These are phyloP conservation scores for Chascanopsetta lugubris DNA, from an alignment of 2,113 vertebrate species.

Conservation along the genomic window DNA sequence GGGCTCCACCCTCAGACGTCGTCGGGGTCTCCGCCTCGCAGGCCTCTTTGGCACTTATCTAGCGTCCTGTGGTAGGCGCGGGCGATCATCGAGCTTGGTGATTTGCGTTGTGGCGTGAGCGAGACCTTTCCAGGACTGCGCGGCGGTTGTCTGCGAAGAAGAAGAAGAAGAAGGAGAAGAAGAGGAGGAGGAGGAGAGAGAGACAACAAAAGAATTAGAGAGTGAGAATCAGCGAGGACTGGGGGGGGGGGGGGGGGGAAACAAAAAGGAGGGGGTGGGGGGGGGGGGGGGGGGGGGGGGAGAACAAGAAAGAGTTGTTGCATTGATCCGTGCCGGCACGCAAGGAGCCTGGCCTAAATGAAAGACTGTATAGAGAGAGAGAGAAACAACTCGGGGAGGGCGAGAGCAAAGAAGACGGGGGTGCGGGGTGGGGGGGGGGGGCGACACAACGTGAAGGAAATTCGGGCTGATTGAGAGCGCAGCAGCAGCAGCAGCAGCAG, in stretches of 20 bases:
- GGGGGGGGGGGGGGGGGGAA: constrained; percentile 43
- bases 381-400: constrained; percentile 38
- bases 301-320: constrained; percentile 41
- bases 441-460: constrained; percentile 74
- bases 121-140: constrained; percentile 92
- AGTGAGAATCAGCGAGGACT: too few relatives aligned
- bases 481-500: too few relatives aligned
- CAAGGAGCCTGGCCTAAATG: constrained; percentile 47
- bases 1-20: constrained; percentile 56
- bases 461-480: constrained; percentile 68
- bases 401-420: constrained; percentile 8
- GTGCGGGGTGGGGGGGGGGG: constrained; percentile 16
- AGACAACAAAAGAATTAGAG: constrained; percentile 13
- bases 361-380: constrained; percentile 48
- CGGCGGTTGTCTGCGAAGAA: constrained; percentile 90
- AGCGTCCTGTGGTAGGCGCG: constrained; percentile 67
- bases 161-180: too few relatives aligned
- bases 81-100: constrained; percentile 84
- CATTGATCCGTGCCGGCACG: constrained; percentile 47
- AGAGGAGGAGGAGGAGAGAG: background rate
- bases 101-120: constrained; percentile 92
- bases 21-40: constrained; percentile 56
- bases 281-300: constrained; percentile 40
- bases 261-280: constrained; percentile 41
- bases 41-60: constrained; percentile 81